Evolutionary conservation across 2,113 vertebrate genomes (phyloP).

Genomic region (Prunella himalayana): DNA sequence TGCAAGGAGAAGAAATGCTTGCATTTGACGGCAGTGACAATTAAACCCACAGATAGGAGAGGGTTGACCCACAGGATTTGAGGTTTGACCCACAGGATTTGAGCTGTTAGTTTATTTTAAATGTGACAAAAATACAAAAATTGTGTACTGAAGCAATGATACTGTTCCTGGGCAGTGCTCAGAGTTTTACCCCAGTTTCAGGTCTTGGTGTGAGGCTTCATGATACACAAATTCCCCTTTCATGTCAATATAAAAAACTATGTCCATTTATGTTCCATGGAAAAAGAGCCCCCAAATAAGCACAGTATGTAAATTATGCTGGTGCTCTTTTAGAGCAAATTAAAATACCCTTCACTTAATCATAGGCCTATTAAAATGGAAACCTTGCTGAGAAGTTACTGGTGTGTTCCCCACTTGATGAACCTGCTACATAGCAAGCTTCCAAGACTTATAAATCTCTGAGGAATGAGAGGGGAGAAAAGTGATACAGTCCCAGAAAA

Average conservation of each 20-base stretch:
- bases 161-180: neutral
- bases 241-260: neutral
- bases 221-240: neutral
- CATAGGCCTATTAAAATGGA: conserved; percentile 15
- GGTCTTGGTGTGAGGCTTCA: neutral
- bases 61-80: neutral
- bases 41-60: neutral
- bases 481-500: neutral
- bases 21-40: neutral
- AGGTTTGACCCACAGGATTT: neutral
- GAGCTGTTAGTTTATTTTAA: neutral
- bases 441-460: neutral
- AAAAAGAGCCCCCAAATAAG: neutral
- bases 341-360: neutral
- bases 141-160: neutral
- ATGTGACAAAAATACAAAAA: neutral
- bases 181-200: neutral
- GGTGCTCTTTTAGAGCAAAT: neutral
- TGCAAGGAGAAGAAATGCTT: neutral
- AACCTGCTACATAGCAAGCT: neutral
- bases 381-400: neutral
- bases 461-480: neutral
- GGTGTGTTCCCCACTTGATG: neutral
- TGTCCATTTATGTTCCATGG: neutral
- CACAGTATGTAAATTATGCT: neutral